Percentiles rank a stretch among this genome's conserved stretches.
Conservation (phyloP, 2,797 vertebrate genomes). For the Sebastes alutus region DNA sequence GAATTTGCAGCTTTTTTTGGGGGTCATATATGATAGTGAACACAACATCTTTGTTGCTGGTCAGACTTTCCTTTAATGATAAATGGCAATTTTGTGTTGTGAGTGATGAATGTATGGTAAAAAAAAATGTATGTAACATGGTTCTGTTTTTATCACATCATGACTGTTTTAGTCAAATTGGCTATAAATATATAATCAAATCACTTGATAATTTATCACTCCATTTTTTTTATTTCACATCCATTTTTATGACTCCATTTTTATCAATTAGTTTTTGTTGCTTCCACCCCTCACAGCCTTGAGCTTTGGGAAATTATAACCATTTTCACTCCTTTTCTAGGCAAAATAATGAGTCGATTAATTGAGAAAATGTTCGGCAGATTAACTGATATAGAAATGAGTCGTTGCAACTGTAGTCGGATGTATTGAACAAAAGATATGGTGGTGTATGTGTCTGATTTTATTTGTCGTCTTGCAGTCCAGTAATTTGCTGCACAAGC, state of each 20-base stretch:
- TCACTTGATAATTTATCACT: no score
- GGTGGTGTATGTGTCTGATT: constrained; percentile 6
- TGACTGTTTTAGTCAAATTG: no score
- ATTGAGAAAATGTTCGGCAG: neutral
- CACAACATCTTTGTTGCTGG: neutral
- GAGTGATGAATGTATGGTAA: no score
- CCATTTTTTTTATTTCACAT: no score
- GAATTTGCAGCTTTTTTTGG: neutral
- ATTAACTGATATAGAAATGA: neutral
- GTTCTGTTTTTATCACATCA: no score
- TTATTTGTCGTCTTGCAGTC: constrained; percentile 63
- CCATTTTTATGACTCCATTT: no score
- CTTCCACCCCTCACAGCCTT: neutral
- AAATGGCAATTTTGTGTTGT: no score
- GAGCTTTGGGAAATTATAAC: neutral
- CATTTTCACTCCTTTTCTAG: neutral
- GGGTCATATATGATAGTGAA: neutral
- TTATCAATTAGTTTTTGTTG: rapidly evolving
- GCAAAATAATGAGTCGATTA: neutral
- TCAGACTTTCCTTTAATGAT: neutral
- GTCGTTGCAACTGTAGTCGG: neutral
- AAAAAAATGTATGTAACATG: no score
- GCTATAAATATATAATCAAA: no score
- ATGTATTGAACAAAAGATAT: neutral
- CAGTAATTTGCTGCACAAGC: constrained; percentile 59